phyloP scores from a whole-genome alignment of 2,113 vertebrate genomes.

The Paratilapia polleni region DNA sequence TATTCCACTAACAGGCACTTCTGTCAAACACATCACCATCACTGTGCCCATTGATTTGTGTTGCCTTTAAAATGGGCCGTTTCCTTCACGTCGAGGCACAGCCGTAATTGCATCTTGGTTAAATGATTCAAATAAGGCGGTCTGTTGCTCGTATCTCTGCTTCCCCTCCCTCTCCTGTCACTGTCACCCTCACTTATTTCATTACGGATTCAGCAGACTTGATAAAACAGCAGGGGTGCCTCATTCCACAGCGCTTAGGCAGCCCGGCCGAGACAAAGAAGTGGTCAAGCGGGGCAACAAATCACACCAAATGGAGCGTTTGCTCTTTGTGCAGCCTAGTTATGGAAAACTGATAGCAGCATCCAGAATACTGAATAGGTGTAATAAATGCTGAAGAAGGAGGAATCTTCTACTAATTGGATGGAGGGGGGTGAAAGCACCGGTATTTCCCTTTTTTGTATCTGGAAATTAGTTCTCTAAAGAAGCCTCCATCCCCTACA shows the following conservation, averaged over 20 bases:
- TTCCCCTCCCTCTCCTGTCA: constrained; percentile 80
- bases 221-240: constrained; percentile 96
- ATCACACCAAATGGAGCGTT: constrained; percentile 96
- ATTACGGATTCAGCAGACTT: constrained; percentile 99
- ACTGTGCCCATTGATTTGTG: constrained; percentile 94
- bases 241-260: constrained; percentile 95
- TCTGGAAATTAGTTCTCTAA: constrained; percentile 82
- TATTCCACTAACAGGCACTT: constrained; percentile 89
- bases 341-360: constrained; percentile 90
- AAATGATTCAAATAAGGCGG: constrained; percentile 94
- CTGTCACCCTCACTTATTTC: constrained; percentile 92
- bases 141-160: constrained; percentile 82
- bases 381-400: constrained; percentile 97
- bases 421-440: constrained; percentile 61
- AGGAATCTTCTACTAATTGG: constrained; percentile 94
- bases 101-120: constrained; percentile 95
- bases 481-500: neutral
- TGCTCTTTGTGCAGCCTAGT: constrained; percentile 92
- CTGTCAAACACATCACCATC: constrained; percentile 94
- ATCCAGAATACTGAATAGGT: constrained; percentile 93
- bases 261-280: constrained; percentile 90
- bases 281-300: constrained; percentile 98
- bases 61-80: constrained; percentile 89
- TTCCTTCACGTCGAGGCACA: constrained; percentile 88
- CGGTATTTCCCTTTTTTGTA: constrained; percentile 72